These are phyloP conservation scores for Cnemophilus loriae DNA, from an alignment of 2,113 vertebrate species.

Conservation along the genomic window DNA sequence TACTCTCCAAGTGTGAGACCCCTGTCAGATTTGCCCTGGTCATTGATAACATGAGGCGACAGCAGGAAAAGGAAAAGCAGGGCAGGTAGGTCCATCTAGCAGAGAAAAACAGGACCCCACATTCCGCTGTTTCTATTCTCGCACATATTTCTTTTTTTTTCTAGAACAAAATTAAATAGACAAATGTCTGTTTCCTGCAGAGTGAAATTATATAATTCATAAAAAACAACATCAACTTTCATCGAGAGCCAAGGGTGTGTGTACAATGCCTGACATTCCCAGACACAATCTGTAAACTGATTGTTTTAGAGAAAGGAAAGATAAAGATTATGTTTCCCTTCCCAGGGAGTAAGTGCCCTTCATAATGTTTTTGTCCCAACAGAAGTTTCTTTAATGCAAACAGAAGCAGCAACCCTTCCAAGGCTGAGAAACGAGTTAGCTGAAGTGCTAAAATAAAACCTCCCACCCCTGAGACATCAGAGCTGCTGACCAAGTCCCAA, in stretches of 20 bases:
- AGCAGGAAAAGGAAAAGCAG: not conserved
- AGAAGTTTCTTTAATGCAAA: not conserved
- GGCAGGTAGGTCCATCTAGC: too few species aligned
- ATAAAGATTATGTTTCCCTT: not conserved
- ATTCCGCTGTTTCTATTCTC: not conserved
- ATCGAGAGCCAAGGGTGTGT: not conserved
- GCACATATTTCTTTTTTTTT: not conserved
- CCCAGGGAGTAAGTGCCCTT: not conserved
- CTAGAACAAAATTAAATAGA: not conserved
- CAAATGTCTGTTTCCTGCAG: not conserved
- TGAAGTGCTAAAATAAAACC: not conserved
- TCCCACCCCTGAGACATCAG: not conserved
- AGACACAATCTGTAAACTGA: not conserved
- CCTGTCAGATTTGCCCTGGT: not conserved
- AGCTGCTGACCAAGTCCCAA: not conserved
- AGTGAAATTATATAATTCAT: not conserved
- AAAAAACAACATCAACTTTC: not conserved
- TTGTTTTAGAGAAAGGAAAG: not conserved
- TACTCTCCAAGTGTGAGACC: not conserved
- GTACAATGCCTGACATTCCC: not conserved
- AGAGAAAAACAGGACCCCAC: not conserved
- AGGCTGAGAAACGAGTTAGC: not conserved
- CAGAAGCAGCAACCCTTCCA: not conserved
- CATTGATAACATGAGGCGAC: not conserved
- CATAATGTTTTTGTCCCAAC: not conserved